Evolutionary conservation across 2,888 invertebrate genomes (phyloP), one percentile per base, ranked within the genome.

Genomic region (Ennomos erosarius): DNA sequence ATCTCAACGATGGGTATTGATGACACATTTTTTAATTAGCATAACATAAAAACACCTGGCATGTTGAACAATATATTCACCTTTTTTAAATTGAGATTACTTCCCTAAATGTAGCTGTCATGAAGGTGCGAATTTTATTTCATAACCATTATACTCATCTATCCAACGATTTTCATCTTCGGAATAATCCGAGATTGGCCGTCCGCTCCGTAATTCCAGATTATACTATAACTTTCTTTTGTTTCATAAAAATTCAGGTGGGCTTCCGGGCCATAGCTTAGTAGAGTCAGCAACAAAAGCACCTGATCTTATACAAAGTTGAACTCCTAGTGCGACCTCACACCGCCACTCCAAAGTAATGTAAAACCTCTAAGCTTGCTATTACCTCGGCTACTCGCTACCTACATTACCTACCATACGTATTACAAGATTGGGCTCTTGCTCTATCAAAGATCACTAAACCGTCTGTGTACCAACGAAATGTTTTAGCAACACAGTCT

Each of bases 201-300:
- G 42, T 50, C 55, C 53, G 62, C 64, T 59, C 56, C 60, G 64
- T 70, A 72, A 71, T 71, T 66, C 64, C 58, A 55, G 68, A 73
- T 75, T 72, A 72, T 69, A 68, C 59, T 54, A 59, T 63, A 73
- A 74, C 67, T 72, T 74, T 72, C 67, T 64, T 70, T 75, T 73
- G 69, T 71, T 70, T 71, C 67, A 71, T 73, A 68, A 70, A 74
- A 74, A 71, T 68, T 74, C 73, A 73, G 72, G 73, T 73, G 66
- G 52, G 61, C 67, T 64, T 55, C 66, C 62, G 50, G 55, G 45
- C 54, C 40, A 55, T 42, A 52, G 65, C 61, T 56, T 37, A 26
- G 50, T 56, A 69, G 48, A 44, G 64, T 66, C 54, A 39, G 62
- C 64, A 62, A 43, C 12, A 62, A 59, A 62, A 65, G 38, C 46